These are phyloP conservation scores for Discoglossus pictus DNA, from an alignment of 2,797 vertebrate genomes.

Conservation along the genomic window DNA sequence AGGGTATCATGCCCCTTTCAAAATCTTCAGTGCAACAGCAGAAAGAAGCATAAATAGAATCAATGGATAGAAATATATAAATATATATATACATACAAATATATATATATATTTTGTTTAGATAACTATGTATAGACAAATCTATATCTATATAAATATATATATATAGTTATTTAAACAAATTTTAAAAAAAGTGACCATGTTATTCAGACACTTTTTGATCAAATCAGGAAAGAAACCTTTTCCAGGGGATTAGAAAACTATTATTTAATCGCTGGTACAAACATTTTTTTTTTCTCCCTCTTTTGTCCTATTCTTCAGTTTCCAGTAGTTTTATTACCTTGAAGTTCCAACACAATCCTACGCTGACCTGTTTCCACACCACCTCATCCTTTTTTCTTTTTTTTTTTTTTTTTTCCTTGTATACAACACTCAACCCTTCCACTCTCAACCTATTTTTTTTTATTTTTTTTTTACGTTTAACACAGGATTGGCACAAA, in stretches of 20 bases:
- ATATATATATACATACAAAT: slow-evolving; percentile 70
- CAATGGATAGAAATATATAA: slow-evolving; percentile 77
- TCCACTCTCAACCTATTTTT: slow-evolving; percentile 48
- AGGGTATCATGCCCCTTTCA: slow-evolving; percentile 72
- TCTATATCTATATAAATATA: slow-evolving; percentile 72
- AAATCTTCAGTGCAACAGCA: slow-evolving; percentile 73
- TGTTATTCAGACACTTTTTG: slow-evolving; percentile 77
- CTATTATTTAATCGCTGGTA: slow-evolving; percentile 79
- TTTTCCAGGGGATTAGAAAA: slow-evolving; percentile 72
- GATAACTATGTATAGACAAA: slow-evolving; percentile 74
- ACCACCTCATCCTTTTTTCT: slow-evolving; percentile 4
- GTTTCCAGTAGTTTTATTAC: too few relatives aligned
- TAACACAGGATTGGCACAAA: slow-evolving; percentile 70
- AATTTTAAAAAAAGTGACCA: slow-evolving; percentile 68
- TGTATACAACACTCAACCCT: too few relatives aligned
- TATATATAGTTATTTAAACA: slow-evolving; percentile 78
- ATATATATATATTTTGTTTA: slow-evolving; percentile 75
- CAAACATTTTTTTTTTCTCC: too few relatives aligned
- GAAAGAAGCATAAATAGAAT: slow-evolving; percentile 74
- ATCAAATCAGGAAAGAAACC: slow-evolving; percentile 74
- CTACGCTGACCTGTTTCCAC: too few relatives aligned
- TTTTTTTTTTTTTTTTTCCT: slow-evolving; percentile 57
- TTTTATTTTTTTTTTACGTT: too few relatives aligned
- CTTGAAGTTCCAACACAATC: too few relatives aligned
- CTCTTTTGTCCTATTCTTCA: too few relatives aligned